A percentile compares a stretch with the other conserved stretches of the same genome.
Evolutionary conservation across 2,888 invertebrate species (phyloP).

Genomic region (Mythimna pallens): DNA sequence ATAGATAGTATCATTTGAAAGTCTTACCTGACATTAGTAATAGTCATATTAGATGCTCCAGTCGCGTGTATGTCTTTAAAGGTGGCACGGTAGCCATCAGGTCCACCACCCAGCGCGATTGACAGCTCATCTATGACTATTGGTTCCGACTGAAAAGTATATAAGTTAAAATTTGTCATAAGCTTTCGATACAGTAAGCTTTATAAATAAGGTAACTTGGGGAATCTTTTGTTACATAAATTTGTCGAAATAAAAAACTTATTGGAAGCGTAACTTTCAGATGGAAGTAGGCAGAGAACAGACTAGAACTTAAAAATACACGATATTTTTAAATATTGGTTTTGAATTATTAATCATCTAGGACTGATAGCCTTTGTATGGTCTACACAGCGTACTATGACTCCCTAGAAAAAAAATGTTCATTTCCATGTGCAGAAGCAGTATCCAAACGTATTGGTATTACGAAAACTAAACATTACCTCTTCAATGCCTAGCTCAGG

Average conservation of each 20-base stretch:
- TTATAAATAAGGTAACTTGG: neutral
- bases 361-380: too few relatives aligned
- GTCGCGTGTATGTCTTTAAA: slow-evolving; percentile 95
- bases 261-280: neutral
- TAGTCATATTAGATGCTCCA: slow-evolving; percentile 95
- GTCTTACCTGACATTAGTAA: slow-evolving; percentile 94
- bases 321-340: neutral
- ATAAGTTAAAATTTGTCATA: neutral
- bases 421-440: too few relatives aligned
- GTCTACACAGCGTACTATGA: too few relatives aligned
- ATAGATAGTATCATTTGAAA: neutral
- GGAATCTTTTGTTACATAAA: neutral
- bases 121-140: slow-evolving; percentile 96
- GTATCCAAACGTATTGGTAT: neutral
- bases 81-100: slow-evolving; percentile 95
- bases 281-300: too few relatives aligned
- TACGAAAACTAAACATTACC: slow-evolving; percentile 75
- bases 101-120: slow-evolving; percentile 94
- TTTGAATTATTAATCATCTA: neutral
- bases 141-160: slow-evolving; percentile 92
- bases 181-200: slow-evolving; percentile 1
- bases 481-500: slow-evolving; percentile 93
- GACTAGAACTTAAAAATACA: neutral
- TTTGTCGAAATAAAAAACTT: neutral
- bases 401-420: too few relatives aligned